Conservation (phyloP, 1,140 invertebrate genomes). For the Orussus abietinus region DNA sequence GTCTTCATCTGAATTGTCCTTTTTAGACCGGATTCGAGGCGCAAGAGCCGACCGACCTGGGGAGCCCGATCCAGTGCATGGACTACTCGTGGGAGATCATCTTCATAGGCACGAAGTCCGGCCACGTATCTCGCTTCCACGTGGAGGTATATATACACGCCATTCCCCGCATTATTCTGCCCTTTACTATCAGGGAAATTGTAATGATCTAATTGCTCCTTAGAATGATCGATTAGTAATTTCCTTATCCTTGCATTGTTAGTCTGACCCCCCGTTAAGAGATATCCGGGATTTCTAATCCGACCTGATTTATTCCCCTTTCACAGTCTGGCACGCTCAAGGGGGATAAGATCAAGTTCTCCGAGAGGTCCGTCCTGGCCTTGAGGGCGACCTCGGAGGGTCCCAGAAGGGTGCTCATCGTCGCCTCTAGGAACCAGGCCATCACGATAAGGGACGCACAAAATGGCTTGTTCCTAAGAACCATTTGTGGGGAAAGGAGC, state of each 20-base stretch:
- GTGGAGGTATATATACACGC: conserved; percentile 57
- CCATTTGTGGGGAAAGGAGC: conserved; percentile 56
- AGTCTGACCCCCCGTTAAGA: no score
- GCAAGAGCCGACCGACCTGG: conserved; percentile 51
- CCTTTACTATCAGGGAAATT: no score
- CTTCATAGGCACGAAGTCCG: conserved; percentile 60
- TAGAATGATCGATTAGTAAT: no score
- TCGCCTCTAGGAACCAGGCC: conserved; percentile 62
- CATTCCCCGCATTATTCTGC: no score
- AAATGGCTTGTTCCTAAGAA: conserved; percentile 61
- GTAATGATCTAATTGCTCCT: no score
- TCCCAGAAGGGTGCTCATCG: conserved; percentile 61
- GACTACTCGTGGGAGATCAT: conserved; percentile 59
- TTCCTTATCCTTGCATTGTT: no score
- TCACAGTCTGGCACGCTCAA: conserved; percentile 56
- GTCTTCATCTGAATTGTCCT: no score
- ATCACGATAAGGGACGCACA: conserved; percentile 64
- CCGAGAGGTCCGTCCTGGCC: conserved; percentile 61
- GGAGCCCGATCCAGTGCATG: conserved; percentile 63
- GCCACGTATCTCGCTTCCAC: conserved; percentile 59
- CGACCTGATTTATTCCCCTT: no score
- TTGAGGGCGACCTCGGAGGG: conserved; percentile 66
- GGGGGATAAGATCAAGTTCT: conserved; percentile 57
- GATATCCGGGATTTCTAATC: no score
- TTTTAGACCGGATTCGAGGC: conserved; percentile 55